These are phyloP conservation scores for Centroberyx gerrardi DNA, from an alignment of 2,797 vertebrate genomes.

Conservation along the genomic window DNA sequence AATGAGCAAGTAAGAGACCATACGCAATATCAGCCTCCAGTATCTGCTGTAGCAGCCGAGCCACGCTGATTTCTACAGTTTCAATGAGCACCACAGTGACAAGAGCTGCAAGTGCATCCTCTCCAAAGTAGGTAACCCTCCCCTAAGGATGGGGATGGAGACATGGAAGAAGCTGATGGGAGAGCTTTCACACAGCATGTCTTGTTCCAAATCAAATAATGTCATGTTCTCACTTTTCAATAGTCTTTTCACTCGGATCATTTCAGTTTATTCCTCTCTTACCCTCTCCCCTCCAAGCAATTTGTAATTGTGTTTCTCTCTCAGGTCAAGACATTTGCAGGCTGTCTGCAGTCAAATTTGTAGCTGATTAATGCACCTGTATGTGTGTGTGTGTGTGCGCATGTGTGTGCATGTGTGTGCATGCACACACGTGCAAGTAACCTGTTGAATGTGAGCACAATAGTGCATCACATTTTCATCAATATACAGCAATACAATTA, in stretches of 20 bases:
- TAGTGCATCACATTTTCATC: neutral
- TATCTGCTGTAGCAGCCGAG: neutral
- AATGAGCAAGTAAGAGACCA: no score
- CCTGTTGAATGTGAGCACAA: slow-evolving; percentile 7
- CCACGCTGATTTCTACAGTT: slow-evolving; percentile 25
- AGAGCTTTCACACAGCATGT: no score
- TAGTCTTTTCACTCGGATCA: no score
- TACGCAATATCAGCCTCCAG: no score
- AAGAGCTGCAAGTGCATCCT: slow-evolving; percentile 39
- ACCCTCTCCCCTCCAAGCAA: no score
- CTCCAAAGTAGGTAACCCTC: slow-evolving; percentile 28
- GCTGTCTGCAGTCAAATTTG: neutral
- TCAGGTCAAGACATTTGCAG: neutral
- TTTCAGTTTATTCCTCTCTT: no score
- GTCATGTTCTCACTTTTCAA: no score
- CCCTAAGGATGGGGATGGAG: no score
- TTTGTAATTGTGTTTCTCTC: neutral
- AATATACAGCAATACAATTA: neutral
- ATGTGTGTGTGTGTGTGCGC: no score
- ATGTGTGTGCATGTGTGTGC: no score
- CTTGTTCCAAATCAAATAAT: no score
- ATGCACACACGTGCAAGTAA: neutral
- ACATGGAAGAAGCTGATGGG: no score
- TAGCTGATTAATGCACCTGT: neutral
- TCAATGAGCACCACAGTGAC: slow-evolving; percentile 33